Conservation (phyloP, 2,888 invertebrate genomes). For the Linnaemya tessellans region DNA sequence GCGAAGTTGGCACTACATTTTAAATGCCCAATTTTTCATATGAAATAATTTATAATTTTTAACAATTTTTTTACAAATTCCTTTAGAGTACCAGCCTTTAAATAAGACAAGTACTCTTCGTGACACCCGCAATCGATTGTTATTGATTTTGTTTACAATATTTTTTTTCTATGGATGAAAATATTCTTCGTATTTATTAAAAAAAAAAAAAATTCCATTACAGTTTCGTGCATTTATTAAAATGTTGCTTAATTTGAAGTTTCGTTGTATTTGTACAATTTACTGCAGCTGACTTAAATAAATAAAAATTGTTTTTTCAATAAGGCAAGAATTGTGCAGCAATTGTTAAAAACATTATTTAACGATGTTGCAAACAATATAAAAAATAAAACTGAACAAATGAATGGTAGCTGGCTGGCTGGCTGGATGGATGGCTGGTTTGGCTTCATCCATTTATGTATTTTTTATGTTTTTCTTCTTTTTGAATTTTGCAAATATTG, state of each 20-base stretch:
- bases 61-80: no score
- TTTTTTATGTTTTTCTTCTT: neutral
- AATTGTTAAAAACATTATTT: slow-evolving; percentile 53
- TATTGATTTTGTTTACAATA: no score
- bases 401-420: neutral
- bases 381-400: neutral
- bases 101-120: no score
- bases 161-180: no score
- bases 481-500: neutral
- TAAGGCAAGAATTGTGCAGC: slow-evolving; percentile 20
- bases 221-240: neutral
- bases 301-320: slow-evolving; percentile 19
- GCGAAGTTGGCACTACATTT: no score
- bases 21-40: no score
- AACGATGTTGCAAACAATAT: slow-evolving; percentile 44
- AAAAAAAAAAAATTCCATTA: neutral
- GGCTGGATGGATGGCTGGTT: neutral
- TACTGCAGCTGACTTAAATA: slow-evolving; percentile 41
- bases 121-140: no score
- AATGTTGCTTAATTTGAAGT: slow-evolving; percentile 4
- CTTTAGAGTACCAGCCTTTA: no score
- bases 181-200: no score
- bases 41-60: no score
- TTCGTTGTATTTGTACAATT: neutral
- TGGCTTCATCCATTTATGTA: neutral